Evolutionary conservation across 1,140 invertebrate genomes (phyloP), one percentile per base, ranked within the genome.

Genomic region (Ceratitis capitata): DNA sequence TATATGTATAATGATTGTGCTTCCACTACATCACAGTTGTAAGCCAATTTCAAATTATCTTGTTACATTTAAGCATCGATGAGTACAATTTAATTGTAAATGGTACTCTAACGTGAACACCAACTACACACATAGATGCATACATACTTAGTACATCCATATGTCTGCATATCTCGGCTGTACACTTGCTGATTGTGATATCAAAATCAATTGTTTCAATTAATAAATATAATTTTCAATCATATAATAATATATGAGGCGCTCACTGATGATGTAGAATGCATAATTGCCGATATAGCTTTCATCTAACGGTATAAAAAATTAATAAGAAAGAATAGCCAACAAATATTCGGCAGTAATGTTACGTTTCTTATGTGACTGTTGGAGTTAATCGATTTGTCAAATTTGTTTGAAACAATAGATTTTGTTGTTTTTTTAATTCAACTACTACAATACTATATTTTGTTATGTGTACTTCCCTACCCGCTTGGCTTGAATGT

Each of bases 201-300:
- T 69, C 61, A 69, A 39, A 69, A 69, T 69, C 32, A 69, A 69
- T 69, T 69, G 61, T 29, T 69, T 39, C 61, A 69, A 69, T 69
- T 69, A 35, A 64, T 35, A n/a, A n/a, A n/a, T n/a, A n/a, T n/a
- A n/a, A n/a, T n/a, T n/a, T n/a, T n/a, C n/a, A n/a, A n/a, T n/a
- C n/a, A n/a, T n/a, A n/a, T n/a, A n/a, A n/a, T n/a, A n/a, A n/a
- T n/a, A n/a, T n/a, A n/a, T n/a, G n/a, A n/a, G n/a, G n/a, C n/a
- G n/a, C n/a, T n/a, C n/a, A n/a, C n/a, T n/a, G n/a, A n/a, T n/a
- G n/a, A n/a, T n/a, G n/a, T n/a, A n/a, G n/a, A n/a, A n/a, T n/a
- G n/a, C n/a, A n/a, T n/a, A n/a, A n/a, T n/a, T n/a, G n/a, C n/a
- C n/a, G n/a, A n/a, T n/a, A n/a, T n/a, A n/a, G n/a, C n/a, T n/a